Conservation (phyloP, 2,113 vertebrate genomes). For the Talpa occidentalis region DNA sequence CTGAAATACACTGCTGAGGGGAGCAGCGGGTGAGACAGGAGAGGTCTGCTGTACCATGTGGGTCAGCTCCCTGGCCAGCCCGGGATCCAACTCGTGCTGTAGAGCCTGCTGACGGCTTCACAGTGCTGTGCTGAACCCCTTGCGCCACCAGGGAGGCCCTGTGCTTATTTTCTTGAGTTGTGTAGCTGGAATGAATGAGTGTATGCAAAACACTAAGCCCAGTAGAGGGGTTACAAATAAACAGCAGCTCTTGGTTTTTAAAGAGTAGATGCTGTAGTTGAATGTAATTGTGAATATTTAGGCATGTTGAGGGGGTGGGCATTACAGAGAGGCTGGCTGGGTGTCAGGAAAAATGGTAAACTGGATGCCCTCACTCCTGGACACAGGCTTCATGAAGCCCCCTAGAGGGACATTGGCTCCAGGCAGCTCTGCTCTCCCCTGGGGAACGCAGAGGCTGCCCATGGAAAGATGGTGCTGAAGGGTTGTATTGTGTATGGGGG, state of each 20-base stretch:
- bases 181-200: fast-evolving
- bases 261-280: background rate
- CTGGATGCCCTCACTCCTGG: background rate
- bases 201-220: fast-evolving
- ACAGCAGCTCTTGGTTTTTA: background rate
- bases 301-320: background rate
- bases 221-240: background rate
- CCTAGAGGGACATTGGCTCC: background rate
- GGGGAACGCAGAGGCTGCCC: background rate
- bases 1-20: too few species aligned
- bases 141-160: too few species aligned
- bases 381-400: background rate
- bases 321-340: background rate
- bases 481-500: too few species aligned
- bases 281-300: background rate
- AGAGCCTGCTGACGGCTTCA: too few species aligned
- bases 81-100: too few species aligned
- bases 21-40: too few species aligned
- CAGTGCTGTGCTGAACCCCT: too few species aligned
- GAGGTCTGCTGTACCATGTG: too few species aligned
- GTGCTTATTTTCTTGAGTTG: fast-evolving
- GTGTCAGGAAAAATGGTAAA: background rate
- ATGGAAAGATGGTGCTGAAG: background rate
- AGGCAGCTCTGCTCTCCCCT: background rate
- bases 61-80: too few species aligned